Conservation (phyloP, 2,797 vertebrate species). For the Hippocampus kuda region DNA sequence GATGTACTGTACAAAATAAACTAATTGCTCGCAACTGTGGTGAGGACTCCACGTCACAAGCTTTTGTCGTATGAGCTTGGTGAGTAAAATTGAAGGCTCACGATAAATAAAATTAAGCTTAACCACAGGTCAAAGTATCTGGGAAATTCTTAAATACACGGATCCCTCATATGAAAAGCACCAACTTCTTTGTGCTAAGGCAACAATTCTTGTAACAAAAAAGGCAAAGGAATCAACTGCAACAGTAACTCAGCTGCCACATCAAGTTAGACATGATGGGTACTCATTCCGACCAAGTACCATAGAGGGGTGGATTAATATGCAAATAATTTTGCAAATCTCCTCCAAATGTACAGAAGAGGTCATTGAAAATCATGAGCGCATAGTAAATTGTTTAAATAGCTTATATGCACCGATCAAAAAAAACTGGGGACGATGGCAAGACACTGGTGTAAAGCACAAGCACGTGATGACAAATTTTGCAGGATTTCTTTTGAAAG, state of each 20-base stretch:
- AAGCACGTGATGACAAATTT: neutral
- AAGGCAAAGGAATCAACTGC: slow-evolving; percentile 22
- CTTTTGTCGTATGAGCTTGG: neutral
- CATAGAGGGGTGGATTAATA: slow-evolving; percentile 11
- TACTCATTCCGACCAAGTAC: slow-evolving; percentile 17
- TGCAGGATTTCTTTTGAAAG: too few relatives aligned
- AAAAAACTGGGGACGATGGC: neutral
- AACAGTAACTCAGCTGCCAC: slow-evolving; percentile 38
- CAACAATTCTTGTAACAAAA: slow-evolving; percentile 34
- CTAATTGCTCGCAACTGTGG: slow-evolving; percentile 16
- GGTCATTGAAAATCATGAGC: neutral
- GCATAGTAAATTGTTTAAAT: neutral
- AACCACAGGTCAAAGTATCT: slow-evolving; percentile 2
- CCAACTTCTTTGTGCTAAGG: slow-evolving; percentile 42
- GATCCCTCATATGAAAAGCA: slow-evolving; percentile 25
- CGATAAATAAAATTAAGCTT: slow-evolving; percentile 6
- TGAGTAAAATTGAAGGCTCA: slow-evolving; percentile 18
- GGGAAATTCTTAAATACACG: slow-evolving; percentile 9
- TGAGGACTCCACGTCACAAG: slow-evolving; percentile 11
- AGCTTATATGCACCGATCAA: neutral
- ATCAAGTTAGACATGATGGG: slow-evolving; percentile 13
- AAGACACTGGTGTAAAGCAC: neutral
- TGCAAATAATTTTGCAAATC: neutral
- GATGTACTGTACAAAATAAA: slow-evolving; percentile 43
- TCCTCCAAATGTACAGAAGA: neutral